phyloP scores from a whole-genome alignment of 2,888 invertebrate species.

The Pandemis cinnamomeana region DNA sequence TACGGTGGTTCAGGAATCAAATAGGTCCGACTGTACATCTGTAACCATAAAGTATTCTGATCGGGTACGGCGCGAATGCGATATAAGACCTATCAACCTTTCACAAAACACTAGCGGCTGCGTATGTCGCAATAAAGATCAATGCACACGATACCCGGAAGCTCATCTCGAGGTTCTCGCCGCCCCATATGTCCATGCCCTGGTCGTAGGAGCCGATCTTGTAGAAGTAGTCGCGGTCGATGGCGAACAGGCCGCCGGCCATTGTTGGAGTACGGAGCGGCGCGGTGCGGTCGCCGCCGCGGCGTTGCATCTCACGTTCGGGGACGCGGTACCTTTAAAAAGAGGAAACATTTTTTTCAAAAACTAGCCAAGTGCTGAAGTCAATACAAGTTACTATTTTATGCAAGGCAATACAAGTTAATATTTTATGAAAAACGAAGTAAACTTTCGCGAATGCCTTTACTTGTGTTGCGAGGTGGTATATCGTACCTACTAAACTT shows the following conservation, averaged over 20 bases:
- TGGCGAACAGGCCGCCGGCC: slow-evolving; percentile 98
- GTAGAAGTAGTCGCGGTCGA: slow-evolving; percentile 98
- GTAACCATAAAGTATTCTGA: no score
- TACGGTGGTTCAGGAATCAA: no score
- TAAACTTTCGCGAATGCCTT: no score
- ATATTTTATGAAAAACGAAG: no score
- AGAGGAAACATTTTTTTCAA: background rate
- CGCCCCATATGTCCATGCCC: slow-evolving; percentile 99
- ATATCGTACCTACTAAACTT: no score
- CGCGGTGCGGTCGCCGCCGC: slow-evolving; percentile 96
- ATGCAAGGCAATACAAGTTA: no score
- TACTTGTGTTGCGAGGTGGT: no score
- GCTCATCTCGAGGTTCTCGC: slow-evolving; percentile 97
- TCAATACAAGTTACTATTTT: no score
- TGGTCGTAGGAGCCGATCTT: slow-evolving; percentile 99
- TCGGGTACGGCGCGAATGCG: no score
- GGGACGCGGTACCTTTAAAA: slow-evolving; percentile 96
- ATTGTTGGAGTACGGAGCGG: slow-evolving; percentile 98
- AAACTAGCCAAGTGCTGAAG: no score
- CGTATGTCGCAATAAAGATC: background rate
- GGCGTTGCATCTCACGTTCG: slow-evolving; percentile 96
- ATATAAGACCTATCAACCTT: background rate
- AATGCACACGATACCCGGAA: slow-evolving; percentile 89
- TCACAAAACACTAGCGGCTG: background rate
- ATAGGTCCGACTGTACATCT: no score